Evolutionary conservation across 2,797 vertebrate species (phyloP).

Genomic region (Staurois parvus): DNA sequence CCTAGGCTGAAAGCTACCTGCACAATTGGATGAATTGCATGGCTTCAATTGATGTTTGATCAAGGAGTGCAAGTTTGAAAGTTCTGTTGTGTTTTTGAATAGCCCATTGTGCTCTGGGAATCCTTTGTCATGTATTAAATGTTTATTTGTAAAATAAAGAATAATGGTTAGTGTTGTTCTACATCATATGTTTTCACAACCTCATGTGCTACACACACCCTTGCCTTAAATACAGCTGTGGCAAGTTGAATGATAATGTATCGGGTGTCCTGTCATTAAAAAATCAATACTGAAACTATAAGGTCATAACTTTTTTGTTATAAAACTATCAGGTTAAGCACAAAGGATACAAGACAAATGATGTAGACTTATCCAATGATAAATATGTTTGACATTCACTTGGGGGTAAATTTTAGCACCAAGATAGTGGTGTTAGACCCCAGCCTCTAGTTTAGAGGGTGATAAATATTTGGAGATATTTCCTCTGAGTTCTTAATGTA

Average conservation of each 20-base stretch:
- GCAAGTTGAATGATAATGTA: neutral
- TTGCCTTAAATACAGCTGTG: neutral
- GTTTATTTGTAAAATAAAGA: no score
- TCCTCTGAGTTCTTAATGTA: constrained; percentile 40
- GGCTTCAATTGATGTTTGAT: no score
- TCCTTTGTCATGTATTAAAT: no score
- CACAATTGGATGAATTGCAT: no score
- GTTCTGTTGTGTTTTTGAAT: no score
- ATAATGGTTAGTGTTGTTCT: no score
- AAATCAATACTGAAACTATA: neutral
- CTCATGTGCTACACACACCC: no score
- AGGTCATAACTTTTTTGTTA: neutral
- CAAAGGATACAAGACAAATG: constrained; percentile 3
- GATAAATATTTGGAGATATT: constrained; percentile 47
- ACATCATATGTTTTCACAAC: no score
- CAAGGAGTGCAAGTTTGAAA: no score
- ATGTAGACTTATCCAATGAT: constrained; percentile 26
- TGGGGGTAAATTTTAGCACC: constrained; percentile 16
- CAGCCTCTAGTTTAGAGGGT: constrained; percentile 14
- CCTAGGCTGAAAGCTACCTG: no score
- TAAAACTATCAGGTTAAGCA: neutral
- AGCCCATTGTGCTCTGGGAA: no score
- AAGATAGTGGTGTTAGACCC: constrained; percentile 10
- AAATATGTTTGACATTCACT: constrained; percentile 22
- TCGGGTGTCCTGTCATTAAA: neutral